Conservation (phyloP, 2,797 vertebrate genomes). For the Vespertilio murinus region DNA sequence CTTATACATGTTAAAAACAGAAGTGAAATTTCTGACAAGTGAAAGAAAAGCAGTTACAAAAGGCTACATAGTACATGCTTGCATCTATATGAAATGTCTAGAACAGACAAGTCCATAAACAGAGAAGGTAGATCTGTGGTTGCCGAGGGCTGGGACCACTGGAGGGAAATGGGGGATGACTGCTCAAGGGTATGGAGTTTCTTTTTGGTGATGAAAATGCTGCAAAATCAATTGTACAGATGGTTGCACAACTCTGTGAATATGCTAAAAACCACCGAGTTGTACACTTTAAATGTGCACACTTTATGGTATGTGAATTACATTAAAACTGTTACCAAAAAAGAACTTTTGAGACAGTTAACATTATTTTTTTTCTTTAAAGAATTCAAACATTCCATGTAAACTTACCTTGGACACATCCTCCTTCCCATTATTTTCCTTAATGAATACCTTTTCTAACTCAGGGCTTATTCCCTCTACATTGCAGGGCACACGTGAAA, state of each 20-base stretch:
- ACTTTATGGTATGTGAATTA: not conserved
- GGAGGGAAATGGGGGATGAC: not conserved
- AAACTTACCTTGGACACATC: slow-evolving; percentile 88
- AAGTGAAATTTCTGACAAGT: not conserved
- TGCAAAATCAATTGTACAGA: not conserved
- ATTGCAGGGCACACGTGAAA: slow-evolving; percentile 92
- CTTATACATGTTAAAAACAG: not conserved
- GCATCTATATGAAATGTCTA: not conserved
- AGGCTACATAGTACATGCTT: not conserved
- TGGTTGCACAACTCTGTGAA: not conserved
- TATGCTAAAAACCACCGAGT: not conserved
- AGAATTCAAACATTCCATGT: not conserved
- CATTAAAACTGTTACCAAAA: slow-evolving; percentile 19
- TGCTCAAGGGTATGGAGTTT: not conserved
- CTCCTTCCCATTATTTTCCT: slow-evolving; percentile 90
- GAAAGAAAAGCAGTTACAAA: slow-evolving; percentile 11
- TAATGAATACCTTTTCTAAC: slow-evolving; percentile 96
- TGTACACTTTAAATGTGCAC: not conserved
- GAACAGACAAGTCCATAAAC: not conserved
- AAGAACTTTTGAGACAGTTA: not conserved
- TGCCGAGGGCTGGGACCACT: not conserved
- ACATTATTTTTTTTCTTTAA: not conserved
- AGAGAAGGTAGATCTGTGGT: not conserved
- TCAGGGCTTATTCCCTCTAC: slow-evolving; percentile 97
- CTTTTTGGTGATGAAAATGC: slow-evolving; percentile 5